A percentile compares a stretch with the other conserved stretches of the same genome.
Conservation (phyloP, 2,888 invertebrate genomes). For the Morinoia aosen region DNA sequence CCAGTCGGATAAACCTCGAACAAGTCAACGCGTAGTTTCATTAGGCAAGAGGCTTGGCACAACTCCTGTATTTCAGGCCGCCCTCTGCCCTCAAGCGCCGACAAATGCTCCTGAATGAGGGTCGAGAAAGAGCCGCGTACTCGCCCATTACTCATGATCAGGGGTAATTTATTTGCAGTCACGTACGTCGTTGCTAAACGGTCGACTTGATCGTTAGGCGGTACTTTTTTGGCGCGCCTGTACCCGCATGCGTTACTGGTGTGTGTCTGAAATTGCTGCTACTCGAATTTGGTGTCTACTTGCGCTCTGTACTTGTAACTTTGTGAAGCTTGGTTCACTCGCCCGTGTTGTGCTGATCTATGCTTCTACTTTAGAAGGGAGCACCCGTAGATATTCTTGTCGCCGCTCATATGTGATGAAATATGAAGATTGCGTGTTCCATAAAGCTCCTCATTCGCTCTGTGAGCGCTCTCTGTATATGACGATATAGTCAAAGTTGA, state of each 20-base stretch:
- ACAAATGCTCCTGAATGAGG: background rate
- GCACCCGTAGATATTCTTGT: background rate
- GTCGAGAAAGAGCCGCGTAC: background rate
- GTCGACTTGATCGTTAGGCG: background rate
- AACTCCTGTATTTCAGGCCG: background rate
- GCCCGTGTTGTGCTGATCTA: background rate
- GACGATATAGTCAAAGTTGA: background rate
- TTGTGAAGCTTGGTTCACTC: background rate
- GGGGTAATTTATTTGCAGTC: constrained; percentile 33
- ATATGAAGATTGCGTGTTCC: background rate
- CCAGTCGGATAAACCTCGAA: background rate
- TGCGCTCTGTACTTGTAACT: background rate
- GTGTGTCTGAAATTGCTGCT: background rate
- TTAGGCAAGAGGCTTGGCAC: background rate
- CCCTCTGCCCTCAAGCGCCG: background rate
- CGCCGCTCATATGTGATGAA: background rate
- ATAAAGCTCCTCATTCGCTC: background rate
- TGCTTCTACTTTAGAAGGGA: background rate
- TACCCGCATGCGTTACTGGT: background rate
- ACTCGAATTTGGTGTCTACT: background rate
- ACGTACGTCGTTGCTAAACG: constrained; percentile 6
- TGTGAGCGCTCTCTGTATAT: background rate
- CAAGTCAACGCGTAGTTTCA: background rate
- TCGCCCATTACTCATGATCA: constrained; percentile 37
- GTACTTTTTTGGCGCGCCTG: background rate